Conservation (phyloP, 2,113 vertebrate genomes). For the Colinus virginianus region DNA sequence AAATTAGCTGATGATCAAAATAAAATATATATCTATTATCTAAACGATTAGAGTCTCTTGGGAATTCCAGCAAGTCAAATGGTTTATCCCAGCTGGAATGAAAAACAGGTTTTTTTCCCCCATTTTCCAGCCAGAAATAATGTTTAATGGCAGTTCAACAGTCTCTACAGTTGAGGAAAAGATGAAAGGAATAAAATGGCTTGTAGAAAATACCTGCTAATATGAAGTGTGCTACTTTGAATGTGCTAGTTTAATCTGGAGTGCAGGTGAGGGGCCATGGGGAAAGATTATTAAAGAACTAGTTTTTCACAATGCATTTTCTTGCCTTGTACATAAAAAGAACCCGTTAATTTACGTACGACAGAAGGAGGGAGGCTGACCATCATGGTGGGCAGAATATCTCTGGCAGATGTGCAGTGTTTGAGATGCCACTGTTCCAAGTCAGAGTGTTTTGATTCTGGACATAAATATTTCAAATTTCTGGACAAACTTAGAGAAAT, state of each 20-base stretch:
- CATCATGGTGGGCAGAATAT: neutral
- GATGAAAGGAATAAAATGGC: conserved; percentile 1
- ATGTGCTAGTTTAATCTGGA: neutral
- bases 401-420: neutral
- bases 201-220: neutral
- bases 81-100: conserved; percentile 7
- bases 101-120: conserved; percentile 19
- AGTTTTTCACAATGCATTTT: neutral
- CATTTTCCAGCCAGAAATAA: conserved; percentile 7
- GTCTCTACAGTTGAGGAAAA: neutral
- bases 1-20: conserved; percentile 50
- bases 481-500: neutral
- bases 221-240: neutral
- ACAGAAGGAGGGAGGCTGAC: fast-evolving
- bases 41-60: conserved; percentile 38
- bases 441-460: neutral
- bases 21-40: conserved; percentile 38
- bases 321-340: neutral
- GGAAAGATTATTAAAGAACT: neutral
- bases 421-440: neutral
- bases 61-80: neutral
- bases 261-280: fast-evolving
- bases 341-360: neutral
- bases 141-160: neutral
- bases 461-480: neutral